These are phyloP conservation scores for Pheucticus melanocephalus DNA, from an alignment of 2,113 vertebrate genomes.

Conservation along the genomic window DNA sequence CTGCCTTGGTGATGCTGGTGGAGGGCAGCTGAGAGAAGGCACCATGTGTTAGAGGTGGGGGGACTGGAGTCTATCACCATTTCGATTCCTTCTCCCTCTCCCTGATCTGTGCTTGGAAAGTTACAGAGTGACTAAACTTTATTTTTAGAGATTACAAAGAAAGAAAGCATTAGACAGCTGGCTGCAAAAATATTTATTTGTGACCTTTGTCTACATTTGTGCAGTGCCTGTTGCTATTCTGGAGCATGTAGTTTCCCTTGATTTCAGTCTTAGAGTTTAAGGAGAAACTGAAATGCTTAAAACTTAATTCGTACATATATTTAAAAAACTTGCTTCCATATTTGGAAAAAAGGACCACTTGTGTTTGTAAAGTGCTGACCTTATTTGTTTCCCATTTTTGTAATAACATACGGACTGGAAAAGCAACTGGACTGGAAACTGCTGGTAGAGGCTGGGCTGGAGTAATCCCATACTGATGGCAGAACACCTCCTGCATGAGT, in stretches of 20 bases:
- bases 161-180: conserved; percentile 38
- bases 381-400: background rate
- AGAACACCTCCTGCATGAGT: background rate
- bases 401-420: background rate
- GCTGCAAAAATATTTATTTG: conserved; percentile 54
- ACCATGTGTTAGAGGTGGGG: background rate
- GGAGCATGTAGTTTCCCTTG: background rate
- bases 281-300: background rate
- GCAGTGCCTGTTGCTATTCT: conserved; percentile 14
- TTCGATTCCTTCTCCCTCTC: background rate
- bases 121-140: conserved; percentile 33
- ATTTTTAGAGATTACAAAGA: conserved; percentile 55
- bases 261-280: background rate
- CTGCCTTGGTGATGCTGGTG: background rate
- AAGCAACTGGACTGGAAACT: background rate
- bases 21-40: background rate
- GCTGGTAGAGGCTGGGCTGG: background rate
- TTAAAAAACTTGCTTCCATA: background rate
- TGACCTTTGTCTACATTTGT: conserved; percentile 36
- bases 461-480: background rate
- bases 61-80: background rate
- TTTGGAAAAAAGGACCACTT: background rate
- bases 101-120: background rate
- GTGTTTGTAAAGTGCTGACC: background rate
- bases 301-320: background rate